phyloP scores from a whole-genome alignment of 2,797 vertebrate species.

The Perodicticus potto region DNA sequence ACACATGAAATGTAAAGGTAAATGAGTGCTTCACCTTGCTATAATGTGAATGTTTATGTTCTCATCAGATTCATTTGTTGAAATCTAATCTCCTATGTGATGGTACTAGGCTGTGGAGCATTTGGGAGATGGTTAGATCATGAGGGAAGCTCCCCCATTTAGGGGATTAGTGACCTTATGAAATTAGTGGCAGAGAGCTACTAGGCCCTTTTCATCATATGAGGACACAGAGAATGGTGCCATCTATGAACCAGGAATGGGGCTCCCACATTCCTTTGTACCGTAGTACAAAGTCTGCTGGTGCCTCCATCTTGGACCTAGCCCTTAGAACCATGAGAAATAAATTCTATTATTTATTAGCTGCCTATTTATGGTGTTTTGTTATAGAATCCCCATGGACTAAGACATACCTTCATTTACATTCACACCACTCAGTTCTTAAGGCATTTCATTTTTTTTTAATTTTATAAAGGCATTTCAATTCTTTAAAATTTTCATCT shows the following conservation, averaged over 20 bases:
- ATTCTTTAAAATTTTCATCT: not conserved
- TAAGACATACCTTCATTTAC: not conserved
- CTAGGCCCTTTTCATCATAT: not conserved
- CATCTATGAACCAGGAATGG: not conserved
- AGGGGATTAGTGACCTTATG: not conserved
- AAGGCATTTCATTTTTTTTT: not conserved
- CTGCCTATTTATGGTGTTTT: not conserved
- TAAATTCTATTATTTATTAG: not conserved
- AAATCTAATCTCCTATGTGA: not conserved
- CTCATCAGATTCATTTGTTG: not conserved
- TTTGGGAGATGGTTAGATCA: not conserved
- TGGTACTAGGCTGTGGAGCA: not conserved
- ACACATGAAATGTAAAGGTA: not conserved
- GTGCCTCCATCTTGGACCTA: not conserved
- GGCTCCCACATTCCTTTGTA: too few species aligned
- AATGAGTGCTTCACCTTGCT: not conserved
- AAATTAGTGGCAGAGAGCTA: not conserved
- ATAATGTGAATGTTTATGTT: not conserved
- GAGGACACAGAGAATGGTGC: not conserved
- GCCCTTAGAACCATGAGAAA: not conserved
- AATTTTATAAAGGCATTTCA: not conserved
- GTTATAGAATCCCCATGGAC: not conserved
- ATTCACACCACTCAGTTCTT: not conserved
- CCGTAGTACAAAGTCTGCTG: too few species aligned
- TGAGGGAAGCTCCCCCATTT: not conserved